These are phyloP conservation scores for Leptopilina clavipes DNA, from an alignment of 1,140 invertebrate genomes.

Conservation along the genomic window DNA sequence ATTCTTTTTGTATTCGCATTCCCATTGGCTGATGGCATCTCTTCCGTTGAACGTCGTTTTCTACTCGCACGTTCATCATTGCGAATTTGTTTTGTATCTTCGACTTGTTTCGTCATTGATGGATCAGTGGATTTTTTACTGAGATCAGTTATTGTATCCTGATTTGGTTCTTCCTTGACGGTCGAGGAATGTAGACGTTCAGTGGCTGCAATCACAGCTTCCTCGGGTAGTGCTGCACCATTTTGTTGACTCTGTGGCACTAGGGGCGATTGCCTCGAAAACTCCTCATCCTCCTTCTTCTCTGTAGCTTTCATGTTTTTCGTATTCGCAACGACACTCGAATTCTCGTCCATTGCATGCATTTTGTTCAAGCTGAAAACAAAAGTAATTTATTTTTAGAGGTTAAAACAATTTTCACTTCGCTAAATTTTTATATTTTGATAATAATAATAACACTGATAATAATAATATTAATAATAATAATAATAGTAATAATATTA, in stretches of 20 bases:
- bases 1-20: slow-evolving; percentile 62
- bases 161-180: slow-evolving; percentile 61
- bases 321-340: slow-evolving; percentile 49
- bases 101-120: slow-evolving; percentile 45
- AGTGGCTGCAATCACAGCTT: slow-evolving; percentile 60
- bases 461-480: too few relatives aligned
- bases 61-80: slow-evolving; percentile 44
- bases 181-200: slow-evolving; percentile 43
- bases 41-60: slow-evolving; percentile 65
- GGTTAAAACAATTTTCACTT: slow-evolving; percentile 26
- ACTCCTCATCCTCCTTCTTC: slow-evolving; percentile 62
- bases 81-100: slow-evolving; percentile 30
- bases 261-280: slow-evolving; percentile 60
- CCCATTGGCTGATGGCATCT: slow-evolving; percentile 53
- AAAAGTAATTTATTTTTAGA: background rate
- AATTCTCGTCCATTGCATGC: slow-evolving; percentile 69
- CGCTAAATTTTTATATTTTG: too few relatives aligned
- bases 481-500: too few relatives aligned
- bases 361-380: slow-evolving; percentile 69
- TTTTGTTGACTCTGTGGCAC: slow-evolving; percentile 71
- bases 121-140: slow-evolving; percentile 39
- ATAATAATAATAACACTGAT: too few relatives aligned
- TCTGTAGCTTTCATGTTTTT: slow-evolving; percentile 63
- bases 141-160: slow-evolving; percentile 45
- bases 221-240: slow-evolving; percentile 69